Evolutionary conservation across 2,113 vertebrate species (phyloP).

Genomic region (Garra rufa): DNA sequence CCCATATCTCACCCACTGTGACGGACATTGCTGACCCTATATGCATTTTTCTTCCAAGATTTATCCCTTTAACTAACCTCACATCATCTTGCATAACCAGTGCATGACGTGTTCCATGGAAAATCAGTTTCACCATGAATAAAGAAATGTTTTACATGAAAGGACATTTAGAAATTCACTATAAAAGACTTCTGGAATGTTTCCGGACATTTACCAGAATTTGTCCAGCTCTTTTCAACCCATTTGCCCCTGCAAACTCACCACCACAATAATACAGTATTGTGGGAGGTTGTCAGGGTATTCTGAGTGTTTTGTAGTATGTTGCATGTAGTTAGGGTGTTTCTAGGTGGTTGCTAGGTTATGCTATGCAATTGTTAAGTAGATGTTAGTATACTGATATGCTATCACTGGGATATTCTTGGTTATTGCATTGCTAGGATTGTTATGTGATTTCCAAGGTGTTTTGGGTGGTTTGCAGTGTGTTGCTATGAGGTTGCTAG

Average conservation of each 20-base stretch:
- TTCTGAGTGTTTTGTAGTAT: neutral
- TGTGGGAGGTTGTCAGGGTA: neutral
- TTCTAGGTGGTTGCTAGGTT: neutral
- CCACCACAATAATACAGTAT: neutral
- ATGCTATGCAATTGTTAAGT: no score
- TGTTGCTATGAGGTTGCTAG: no score
- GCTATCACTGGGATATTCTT: no score
- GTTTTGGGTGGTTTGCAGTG: no score
- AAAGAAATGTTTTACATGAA: neutral
- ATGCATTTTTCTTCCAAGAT: constrained; percentile 15
- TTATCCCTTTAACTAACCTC: neutral
- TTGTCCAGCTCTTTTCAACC: neutral
- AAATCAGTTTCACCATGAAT: neutral
- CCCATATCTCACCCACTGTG: constrained; percentile 48
- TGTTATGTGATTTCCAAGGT: no score
- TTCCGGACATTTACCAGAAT: no score
- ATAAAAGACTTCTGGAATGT: no score
- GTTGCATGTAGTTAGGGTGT: no score
- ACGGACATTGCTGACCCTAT: neutral
- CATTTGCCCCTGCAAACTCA: neutral
- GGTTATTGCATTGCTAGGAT: no score
- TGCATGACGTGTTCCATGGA: neutral
- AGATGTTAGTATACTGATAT: no score
- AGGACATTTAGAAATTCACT: neutral
- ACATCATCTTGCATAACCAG: neutral